Conservation (phyloP, 2,797 vertebrate species). For the Galagoides demidoff region DNA sequence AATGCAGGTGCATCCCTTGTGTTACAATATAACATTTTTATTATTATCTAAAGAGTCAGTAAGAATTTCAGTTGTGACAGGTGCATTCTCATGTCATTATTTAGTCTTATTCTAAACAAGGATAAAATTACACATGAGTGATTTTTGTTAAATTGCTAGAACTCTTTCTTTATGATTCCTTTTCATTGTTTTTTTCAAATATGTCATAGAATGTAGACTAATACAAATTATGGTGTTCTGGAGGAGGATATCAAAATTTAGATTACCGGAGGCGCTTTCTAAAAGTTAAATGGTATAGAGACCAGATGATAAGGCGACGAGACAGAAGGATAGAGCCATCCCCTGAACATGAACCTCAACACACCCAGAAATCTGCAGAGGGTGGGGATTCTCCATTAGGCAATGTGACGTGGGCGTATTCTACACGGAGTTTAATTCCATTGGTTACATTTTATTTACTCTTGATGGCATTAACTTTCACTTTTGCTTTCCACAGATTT, state of each 20-base stretch:
- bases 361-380: neutral
- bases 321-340: neutral
- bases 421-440: neutral
- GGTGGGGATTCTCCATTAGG: neutral
- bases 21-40: conserved; percentile 41
- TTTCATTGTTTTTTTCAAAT: conserved; percentile 12
- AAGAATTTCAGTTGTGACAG: conserved; percentile 37
- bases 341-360: neutral
- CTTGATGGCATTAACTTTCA: neutral
- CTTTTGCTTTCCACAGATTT: neutral
- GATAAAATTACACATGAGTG: neutral
- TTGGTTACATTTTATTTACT: neutral
- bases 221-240: neutral
- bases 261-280: neutral
- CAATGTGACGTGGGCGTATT: neutral
- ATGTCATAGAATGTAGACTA: neutral
- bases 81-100: neutral
- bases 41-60: conserved; percentile 49
- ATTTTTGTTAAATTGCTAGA: conserved; percentile 14
- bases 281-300: neutral
- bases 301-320: neutral
- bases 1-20: conserved; percentile 43
- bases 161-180: neutral
- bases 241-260: neutral
- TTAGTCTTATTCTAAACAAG: conserved; percentile 39